phyloP scores from a whole-genome alignment of 1,140 invertebrate genomes.

The Eueides isabella region DNA sequence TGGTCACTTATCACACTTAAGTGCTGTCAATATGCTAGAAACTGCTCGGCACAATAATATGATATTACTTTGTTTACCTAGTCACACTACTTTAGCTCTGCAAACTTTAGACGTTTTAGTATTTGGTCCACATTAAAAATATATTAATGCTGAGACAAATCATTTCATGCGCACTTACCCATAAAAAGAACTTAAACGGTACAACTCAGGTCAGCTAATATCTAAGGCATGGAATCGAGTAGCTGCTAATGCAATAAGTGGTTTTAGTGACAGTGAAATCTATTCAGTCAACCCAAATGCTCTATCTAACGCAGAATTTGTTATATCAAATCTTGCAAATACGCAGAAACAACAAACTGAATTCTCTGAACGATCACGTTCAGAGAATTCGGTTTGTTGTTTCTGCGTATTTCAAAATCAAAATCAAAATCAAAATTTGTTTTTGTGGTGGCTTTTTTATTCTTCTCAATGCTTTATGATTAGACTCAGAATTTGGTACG shows the following conservation, averaged over 20 bases:
- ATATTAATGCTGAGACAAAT: not conserved
- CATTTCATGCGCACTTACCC: not conserved
- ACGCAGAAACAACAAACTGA: conserved; percentile 33
- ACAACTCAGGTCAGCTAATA: conserved; percentile 27
- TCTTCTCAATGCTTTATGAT: no score
- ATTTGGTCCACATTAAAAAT: conserved; percentile 52
- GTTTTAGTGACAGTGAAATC: conserved; percentile 44
- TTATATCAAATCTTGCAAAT: conserved; percentile 41
- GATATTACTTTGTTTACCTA: conserved; percentile 62
- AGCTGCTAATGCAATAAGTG: conserved; percentile 44
- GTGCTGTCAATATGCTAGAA: conserved; percentile 3
- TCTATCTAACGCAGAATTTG: conserved; percentile 44
- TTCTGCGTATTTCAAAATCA: no score
- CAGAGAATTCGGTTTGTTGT: no score
- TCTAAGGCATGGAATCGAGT: conserved; percentile 41
- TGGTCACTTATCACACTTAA: conserved; percentile 56
- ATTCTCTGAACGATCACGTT: conserved; percentile 34
- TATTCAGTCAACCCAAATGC: conserved; percentile 43
- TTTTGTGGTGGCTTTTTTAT: no score
- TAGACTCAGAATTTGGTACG: no score
- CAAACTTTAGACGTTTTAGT: conserved; percentile 53
- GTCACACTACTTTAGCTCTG: conserved; percentile 51
- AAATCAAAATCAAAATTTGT: no score
- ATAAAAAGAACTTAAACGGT: not conserved
- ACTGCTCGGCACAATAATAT: conserved; percentile 49